phyloP scores from a whole-genome alignment of 1,140 invertebrate species.

The Aphidius gifuensis region DNA sequence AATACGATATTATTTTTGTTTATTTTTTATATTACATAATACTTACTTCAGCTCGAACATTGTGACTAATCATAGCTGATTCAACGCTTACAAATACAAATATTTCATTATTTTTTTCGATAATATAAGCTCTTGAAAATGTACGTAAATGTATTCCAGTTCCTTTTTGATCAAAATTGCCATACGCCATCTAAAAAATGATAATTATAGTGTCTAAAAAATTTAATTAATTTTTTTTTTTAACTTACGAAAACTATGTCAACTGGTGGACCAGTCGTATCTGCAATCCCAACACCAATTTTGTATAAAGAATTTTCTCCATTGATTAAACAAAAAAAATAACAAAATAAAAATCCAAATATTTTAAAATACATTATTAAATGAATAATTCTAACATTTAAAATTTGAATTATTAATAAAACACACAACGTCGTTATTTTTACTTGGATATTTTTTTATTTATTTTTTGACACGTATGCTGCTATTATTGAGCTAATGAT shows the following conservation, averaged over 20 bases:
- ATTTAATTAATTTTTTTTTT: neutral
- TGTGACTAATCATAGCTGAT: conserved; percentile 79
- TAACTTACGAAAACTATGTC: conserved; percentile 84
- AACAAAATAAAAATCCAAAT: too few species aligned
- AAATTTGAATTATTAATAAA: too few species aligned
- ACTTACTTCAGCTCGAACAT: conserved; percentile 70
- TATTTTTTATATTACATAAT: conserved; percentile 1
- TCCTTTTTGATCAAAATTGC: conserved; percentile 77
- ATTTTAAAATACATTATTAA: too few species aligned
- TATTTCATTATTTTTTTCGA: conserved; percentile 66
- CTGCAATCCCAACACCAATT: conserved; percentile 78
- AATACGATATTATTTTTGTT: neutral
- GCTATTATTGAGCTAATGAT: too few species aligned
- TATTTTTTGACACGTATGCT: too few species aligned
- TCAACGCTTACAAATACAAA: conserved; percentile 83
- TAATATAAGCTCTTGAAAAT: conserved; percentile 81
- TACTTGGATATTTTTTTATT: too few species aligned
- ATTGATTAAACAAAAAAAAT: too few species aligned
- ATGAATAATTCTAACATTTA: too few species aligned
- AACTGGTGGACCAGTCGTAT: conserved; percentile 86
- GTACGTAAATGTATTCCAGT: conserved; percentile 82
- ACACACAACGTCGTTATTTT: too few species aligned
- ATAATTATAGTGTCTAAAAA: conserved; percentile 16
- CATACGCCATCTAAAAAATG: conserved; percentile 81
- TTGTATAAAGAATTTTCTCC: conserved; percentile 44